A percentile compares a stretch with the other conserved stretches of the same genome.
These are phyloP conservation scores for Clunio marinus DNA, from an alignment of 2,888 invertebrate species.

Conservation along the genomic window DNA sequence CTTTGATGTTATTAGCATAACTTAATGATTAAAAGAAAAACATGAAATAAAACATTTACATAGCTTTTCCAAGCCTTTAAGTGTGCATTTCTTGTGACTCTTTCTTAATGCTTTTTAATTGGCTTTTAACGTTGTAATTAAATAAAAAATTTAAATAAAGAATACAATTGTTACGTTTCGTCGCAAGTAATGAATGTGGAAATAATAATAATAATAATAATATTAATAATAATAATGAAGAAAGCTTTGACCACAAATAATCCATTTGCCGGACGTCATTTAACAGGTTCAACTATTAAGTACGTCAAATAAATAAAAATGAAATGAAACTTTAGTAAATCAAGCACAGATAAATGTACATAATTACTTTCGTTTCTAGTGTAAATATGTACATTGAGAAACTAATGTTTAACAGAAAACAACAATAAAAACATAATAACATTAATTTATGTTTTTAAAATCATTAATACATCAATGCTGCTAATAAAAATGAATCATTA, in stretches of 20 bases:
- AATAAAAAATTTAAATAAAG: slow-evolving; percentile 24
- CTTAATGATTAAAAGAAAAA: slow-evolving; percentile 6
- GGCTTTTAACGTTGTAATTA: slow-evolving; percentile 38
- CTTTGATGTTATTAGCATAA: slow-evolving; percentile 39
- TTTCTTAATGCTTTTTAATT: slow-evolving; percentile 38
- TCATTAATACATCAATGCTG: slow-evolving; percentile 24
- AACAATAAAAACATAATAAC: slow-evolving; percentile 35
- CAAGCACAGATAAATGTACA: slow-evolving; percentile 7
- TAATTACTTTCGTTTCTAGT: slow-evolving; percentile 15
- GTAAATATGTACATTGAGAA: slow-evolving; percentile 29
- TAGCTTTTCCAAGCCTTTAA: slow-evolving; percentile 39
- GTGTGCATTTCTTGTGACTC: slow-evolving; percentile 38
- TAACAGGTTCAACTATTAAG: background rate
- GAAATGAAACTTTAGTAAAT: background rate
- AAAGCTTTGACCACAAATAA: slow-evolving; percentile 33
- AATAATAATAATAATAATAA: background rate
- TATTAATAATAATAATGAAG: background rate
- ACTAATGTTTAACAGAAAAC: slow-evolving; percentile 38
- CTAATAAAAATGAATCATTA: background rate
- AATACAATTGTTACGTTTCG: slow-evolving; percentile 31
- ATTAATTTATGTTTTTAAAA: too few species aligned
- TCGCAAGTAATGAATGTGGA: slow-evolving; percentile 5
- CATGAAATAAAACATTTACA: slow-evolving; percentile 30
- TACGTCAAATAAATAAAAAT: too few species aligned
- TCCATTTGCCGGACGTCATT: slow-evolving; percentile 5